Conservation (phyloP, 2,113 vertebrate genomes). For the Ptychochromis oligacanthus region DNA sequence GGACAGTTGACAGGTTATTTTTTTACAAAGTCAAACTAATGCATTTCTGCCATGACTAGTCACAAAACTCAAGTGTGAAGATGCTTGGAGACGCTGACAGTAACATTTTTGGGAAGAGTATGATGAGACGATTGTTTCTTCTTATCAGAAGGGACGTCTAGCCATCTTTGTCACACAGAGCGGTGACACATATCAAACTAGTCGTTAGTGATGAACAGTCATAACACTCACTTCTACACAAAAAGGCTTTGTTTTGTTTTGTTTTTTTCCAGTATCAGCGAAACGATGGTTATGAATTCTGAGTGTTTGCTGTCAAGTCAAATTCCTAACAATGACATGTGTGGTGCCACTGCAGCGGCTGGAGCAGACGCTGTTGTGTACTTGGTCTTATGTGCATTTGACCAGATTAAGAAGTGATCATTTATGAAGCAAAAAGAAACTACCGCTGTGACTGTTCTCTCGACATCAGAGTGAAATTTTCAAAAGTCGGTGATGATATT, state of each 20-base stretch:
- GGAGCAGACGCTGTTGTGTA: background rate
- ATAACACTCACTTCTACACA: too few species aligned
- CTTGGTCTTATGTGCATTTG: background rate
- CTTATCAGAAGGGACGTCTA: too few species aligned
- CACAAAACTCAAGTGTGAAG: background rate
- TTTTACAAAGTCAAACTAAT: background rate
- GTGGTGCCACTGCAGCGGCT: background rate
- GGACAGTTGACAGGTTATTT: too few species aligned
- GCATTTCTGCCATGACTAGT: background rate
- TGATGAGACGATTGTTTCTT: background rate
- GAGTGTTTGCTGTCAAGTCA: too few species aligned
- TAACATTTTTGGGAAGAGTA: background rate
- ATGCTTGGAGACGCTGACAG: background rate
- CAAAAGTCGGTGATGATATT: background rate
- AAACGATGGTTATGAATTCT: too few species aligned
- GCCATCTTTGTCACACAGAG: too few species aligned
- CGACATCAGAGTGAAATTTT: background rate
- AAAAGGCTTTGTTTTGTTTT: too few species aligned
- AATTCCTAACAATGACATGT: background rate
- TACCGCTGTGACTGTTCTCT: background rate
- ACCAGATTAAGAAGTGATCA: too few species aligned
- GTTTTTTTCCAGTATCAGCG: too few species aligned
- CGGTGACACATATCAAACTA: background rate
- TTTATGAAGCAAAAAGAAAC: background rate
- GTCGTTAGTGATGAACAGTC: background rate